Evolutionary conservation across 2,888 invertebrate genomes (phyloP).

Genomic region (Ariolimax columbianus): DNA sequence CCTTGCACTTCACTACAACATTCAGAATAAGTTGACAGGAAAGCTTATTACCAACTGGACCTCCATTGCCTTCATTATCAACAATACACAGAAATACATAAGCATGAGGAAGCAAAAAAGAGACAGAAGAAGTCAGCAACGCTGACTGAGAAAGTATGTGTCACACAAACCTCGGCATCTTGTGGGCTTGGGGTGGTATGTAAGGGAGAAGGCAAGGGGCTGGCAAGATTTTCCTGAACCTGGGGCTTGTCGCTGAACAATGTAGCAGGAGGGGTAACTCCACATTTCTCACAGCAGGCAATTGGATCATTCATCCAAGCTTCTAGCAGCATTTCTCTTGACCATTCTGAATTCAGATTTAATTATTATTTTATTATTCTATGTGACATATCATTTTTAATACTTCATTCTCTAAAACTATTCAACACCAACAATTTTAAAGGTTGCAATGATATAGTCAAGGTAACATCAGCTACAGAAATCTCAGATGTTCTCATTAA

Average conservation of each 20-base stretch:
- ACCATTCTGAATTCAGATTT: conserved; percentile 82
- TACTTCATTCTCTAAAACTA: too few species aligned
- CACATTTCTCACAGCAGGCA: conserved; percentile 84
- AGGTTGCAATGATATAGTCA: too few species aligned
- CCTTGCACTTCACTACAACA: too few species aligned
- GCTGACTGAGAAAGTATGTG: background rate
- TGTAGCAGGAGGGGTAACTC: conserved; percentile 83
- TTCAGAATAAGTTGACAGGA: too few species aligned
- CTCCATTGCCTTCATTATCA: too few species aligned
- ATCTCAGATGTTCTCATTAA: too few species aligned
- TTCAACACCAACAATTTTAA: too few species aligned
- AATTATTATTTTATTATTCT: too few species aligned
- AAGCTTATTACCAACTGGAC: too few species aligned
- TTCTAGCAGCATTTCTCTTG: conserved; percentile 83
- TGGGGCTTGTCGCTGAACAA: conserved; percentile 71
- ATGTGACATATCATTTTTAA: too few species aligned
- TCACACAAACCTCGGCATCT: conserved; percentile 60
- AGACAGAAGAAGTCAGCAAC: background rate
- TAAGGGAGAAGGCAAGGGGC: conserved; percentile 60
- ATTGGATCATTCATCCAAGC: conserved; percentile 85
- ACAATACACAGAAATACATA: background rate
- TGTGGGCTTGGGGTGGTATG: conserved; percentile 58
- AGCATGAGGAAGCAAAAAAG: background rate
- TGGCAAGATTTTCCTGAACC: conserved; percentile 67
- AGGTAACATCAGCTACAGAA: too few species aligned